Percentiles rank a stretch among this genome's conserved stretches.
These are phyloP conservation scores for Fragum whitleyi DNA, from an alignment of 2,888 invertebrate genomes.

Conservation along the genomic window DNA sequence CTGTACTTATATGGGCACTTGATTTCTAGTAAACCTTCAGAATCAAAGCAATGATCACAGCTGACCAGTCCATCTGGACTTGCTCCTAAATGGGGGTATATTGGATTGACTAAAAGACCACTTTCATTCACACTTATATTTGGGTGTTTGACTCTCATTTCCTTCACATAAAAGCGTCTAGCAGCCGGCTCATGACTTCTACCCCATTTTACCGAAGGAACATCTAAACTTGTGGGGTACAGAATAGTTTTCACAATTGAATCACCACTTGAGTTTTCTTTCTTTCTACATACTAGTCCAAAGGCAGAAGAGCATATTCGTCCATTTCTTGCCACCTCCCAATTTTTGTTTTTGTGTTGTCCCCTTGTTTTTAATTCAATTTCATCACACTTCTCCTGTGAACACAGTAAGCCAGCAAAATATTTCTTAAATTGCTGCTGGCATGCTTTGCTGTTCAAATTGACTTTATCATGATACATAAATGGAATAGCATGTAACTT, in stretches of 20 bases:
- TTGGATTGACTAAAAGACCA: background rate
- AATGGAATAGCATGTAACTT: background rate
- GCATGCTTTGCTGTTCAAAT: background rate
- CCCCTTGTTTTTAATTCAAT: background rate
- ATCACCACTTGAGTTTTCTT: background rate
- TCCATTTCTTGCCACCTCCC: background rate
- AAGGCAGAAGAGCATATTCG: background rate
- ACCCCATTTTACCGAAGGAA: constrained; percentile 2
- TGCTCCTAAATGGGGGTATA: constrained; percentile 6
- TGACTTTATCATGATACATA: constrained; percentile 1
- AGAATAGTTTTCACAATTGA: background rate
- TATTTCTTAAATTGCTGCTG: background rate
- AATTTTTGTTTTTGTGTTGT: background rate
- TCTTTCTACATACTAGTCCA: background rate
- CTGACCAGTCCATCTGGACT: background rate
- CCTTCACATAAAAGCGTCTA: background rate
- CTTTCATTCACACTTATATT: background rate
- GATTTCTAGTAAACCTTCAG: background rate
- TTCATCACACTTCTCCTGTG: background rate
- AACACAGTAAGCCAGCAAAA: background rate
- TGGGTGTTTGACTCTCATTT: background rate
- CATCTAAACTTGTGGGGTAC: background rate
- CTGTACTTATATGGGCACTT: too few species aligned
- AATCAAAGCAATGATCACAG: background rate
- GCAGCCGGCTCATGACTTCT: background rate